Evolutionary conservation across 2,113 vertebrate species (phyloP), one percentile per base, ranked within the genome.

Genomic region (Sterrhoptilus dennistouni): DNA sequence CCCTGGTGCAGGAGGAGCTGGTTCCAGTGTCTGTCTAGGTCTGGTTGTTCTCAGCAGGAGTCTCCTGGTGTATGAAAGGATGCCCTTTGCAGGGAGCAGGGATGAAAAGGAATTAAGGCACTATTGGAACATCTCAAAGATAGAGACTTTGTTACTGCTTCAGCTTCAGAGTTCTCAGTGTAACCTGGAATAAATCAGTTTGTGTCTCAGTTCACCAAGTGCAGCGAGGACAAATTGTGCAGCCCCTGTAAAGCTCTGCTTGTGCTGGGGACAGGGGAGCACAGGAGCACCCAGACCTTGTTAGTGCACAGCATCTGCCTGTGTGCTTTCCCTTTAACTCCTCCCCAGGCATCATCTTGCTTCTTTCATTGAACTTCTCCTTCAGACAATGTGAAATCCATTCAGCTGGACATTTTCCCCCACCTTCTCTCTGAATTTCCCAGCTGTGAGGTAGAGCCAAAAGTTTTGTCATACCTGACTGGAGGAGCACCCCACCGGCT

Each of bases 391-490:
- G 44, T 74, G 87, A 95, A 97, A 97, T 81, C 75, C 89, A 76
- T 95, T 95, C 94, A 83, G 82, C 77, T 80, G 83, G 66, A 59
- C 10, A 1, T 61, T 70, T 59, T 52, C 4, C 72, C 56, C 63
- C 56, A 47, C 22, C 80, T 91, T 65, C 56, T 78, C 74, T 83
- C 68, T 79, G 68, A 89, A 59, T 93, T 97, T 96, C 92, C 65
- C 69, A 81, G 91, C 89, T 88, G 56, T 57, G 66, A 84, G 57
- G 25, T 1, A 53, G 76, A 91, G 94, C 92, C 96, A 95, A 60
- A 90, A 89, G 89, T 93, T 96, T 95, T 87, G 87, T 95, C 93
- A 93, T 95, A 94, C 85, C 90, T 97, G 89, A 94, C 87, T 84
- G n/a, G 66, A 95, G 87, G 78, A 96, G 89, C 88, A 90, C 85